Evolutionary conservation across 2,888 invertebrate species (phyloP).

Genomic region (Bimastos eiseni): DNA sequence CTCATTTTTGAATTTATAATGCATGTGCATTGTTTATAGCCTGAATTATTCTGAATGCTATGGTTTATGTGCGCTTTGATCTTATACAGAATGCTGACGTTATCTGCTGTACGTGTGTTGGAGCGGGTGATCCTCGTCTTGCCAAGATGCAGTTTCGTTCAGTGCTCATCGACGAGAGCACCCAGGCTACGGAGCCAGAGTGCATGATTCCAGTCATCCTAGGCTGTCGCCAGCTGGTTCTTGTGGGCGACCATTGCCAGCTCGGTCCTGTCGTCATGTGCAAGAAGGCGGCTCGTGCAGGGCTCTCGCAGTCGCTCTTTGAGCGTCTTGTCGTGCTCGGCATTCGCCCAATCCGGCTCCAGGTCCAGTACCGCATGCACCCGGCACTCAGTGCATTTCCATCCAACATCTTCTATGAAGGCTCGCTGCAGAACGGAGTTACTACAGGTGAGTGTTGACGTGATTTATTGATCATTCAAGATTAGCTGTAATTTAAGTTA

Average conservation of each 20-base stretch:
- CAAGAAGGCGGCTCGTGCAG: conserved; percentile 95
- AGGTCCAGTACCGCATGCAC: conserved; percentile 97
- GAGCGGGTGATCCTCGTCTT: conserved; percentile 94
- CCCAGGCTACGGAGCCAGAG: conserved; percentile 91
- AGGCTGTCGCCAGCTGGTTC: conserved; percentile 91
- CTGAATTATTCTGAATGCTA: neutral
- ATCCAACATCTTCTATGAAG: conserved; percentile 98
- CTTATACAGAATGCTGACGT: conserved; percentile 82
- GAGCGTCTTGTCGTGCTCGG: conserved; percentile 95
- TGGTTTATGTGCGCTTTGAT: neutral
- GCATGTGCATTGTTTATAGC: neutral
- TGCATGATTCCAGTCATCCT: conserved; percentile 98
- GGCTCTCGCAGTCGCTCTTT: conserved; percentile 93
- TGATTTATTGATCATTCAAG: neutral
- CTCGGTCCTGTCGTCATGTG: conserved; percentile 99
- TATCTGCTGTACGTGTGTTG: conserved; percentile 97
- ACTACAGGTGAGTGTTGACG: conserved; percentile 70
- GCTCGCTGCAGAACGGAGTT: conserved; percentile 96
- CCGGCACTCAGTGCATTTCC: conserved; percentile 96
- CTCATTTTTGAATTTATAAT: too few species aligned
- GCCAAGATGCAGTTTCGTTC: conserved; percentile 90
- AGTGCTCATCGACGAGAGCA: conserved; percentile 93
- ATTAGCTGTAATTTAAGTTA: neutral
- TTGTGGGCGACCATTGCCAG: conserved; percentile 99
- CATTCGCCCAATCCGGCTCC: conserved; percentile 91